Base-by-base conservation (phyloP, 2,113 vertebrate species). In the Pandion haliaetus region DNA sequence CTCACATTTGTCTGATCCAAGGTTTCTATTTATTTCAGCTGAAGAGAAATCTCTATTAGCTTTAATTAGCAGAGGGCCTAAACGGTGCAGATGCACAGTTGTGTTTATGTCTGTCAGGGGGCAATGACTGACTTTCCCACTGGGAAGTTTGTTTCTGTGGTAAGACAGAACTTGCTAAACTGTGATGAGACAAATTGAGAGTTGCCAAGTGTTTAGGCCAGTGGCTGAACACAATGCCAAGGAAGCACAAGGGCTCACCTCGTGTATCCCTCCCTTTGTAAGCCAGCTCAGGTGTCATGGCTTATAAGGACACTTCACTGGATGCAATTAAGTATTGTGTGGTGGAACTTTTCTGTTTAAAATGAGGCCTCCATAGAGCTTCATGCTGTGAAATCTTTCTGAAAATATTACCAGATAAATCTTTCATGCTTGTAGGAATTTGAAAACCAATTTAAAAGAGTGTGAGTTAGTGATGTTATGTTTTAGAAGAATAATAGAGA, bases 131-230 rank as follows among this genome's bases (percentile, higher is more conserved):
- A 58, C 32, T 38, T 69, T 74, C 84, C 63, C 42, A 3, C 36
- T 2, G 23, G 21, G 24, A n/a, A 58, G 14, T 54, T 54, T 67
- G 6, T 63, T 90, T 71, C 29, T 25, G 20, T 16, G 42, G 7
- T 49, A 17, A 62, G 63, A 65, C 55, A 62, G 31, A 45, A 36
- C 32, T 52, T 42, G 32, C 32, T n/a, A 9, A 90, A 45, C 20
- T 24, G 10, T 76, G 21, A 57, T 69, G 32, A 69, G 36, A 36
- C 12, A 80, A 84, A 52, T 1, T 12, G n/a, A 65, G 38, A 52
- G 44, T 12, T 3, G 1, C 11, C 0, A 3, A 14, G 6, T 20
- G 15, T 38, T 69, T 20, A 12, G 50, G 55, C 42, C 38, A 10
- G 42, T 5, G 44, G 18, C 61, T 14, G 34, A 59, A 40, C 0